Percentiles rank a stretch among this genome's conserved stretches.
Conservation (phyloP, 2,113 vertebrate species). For the Anhinga anhinga region DNA sequence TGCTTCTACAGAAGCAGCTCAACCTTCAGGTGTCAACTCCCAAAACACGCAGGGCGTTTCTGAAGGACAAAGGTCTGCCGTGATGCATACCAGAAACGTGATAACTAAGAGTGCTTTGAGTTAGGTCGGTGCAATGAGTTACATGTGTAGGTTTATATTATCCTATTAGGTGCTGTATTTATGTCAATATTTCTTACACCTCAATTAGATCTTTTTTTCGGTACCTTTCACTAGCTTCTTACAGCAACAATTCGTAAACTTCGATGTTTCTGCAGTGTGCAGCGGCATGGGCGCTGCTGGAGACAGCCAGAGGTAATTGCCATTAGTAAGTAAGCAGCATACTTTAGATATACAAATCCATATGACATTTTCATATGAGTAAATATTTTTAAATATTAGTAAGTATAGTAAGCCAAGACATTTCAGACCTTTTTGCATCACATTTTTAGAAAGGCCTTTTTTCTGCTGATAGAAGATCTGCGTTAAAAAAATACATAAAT, state of each 20-base stretch:
- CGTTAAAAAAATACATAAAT: slow-evolving; percentile 4
- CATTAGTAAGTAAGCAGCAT: not conserved
- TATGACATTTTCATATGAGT: not conserved
- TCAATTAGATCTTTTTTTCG: not conserved
- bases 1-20: not conserved
- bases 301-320: not conserved
- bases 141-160: fast-evolving
- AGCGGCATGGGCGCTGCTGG: not conserved
- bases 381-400: not conserved
- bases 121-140: not conserved
- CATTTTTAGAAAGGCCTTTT: not conserved
- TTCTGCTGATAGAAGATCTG: slow-evolving; percentile 18
- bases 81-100: not conserved
- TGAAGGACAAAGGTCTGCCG: not conserved
- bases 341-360: not conserved
- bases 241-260: not conserved
- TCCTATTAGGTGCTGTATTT: fast-evolving
- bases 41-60: fast-evolving
- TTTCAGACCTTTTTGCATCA: not conserved
- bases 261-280: fast-evolving
- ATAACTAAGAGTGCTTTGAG: fast-evolving
- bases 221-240: not conserved
- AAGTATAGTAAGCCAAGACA: not conserved
- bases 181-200: not conserved
- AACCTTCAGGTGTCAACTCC: not conserved